These are phyloP conservation scores for Megalops cyprinoides DNA, from an alignment of 2,797 vertebrate species.

Conservation along the genomic window DNA sequence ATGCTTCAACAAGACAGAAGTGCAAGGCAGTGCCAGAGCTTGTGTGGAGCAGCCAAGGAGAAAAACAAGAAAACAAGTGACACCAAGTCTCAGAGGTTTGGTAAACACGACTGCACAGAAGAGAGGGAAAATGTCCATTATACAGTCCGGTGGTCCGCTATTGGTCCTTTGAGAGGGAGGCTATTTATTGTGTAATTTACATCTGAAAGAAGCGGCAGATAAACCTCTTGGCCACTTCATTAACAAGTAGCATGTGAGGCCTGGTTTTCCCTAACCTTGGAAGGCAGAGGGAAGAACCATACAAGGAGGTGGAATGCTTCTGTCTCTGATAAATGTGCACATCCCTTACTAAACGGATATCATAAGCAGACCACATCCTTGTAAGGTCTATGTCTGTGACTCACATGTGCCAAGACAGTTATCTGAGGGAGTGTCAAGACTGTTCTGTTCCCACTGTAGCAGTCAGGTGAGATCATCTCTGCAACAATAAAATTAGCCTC, in stretches of 20 bases:
- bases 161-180: slow-evolving; percentile 22
- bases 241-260: slow-evolving; percentile 63
- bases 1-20: not conserved
- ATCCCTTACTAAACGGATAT: slow-evolving; percentile 72
- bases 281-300: slow-evolving; percentile 66
- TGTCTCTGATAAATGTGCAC: slow-evolving; percentile 72
- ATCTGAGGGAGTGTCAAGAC: not conserved
- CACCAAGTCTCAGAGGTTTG: not conserved
- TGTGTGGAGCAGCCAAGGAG: slow-evolving; percentile 12
- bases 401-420: slow-evolving; percentile 50
- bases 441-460: not conserved
- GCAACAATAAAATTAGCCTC: not conserved
- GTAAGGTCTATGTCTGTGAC: slow-evolving; percentile 65
- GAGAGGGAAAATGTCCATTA: slow-evolving; percentile 30
- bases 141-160: slow-evolving; percentile 12
- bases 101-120: not conserved
- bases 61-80: not conserved
- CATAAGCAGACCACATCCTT: slow-evolving; percentile 74
- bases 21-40: no score
- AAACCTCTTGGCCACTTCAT: slow-evolving; percentile 49
- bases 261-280: slow-evolving; percentile 45
- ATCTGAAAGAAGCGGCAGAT: slow-evolving; percentile 20
- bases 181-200: slow-evolving; percentile 46
- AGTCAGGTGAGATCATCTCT: not conserved
- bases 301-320: slow-evolving; percentile 72